Conservation (phyloP, 2,113 vertebrate species). For the Cygnus buccinator region DNA sequence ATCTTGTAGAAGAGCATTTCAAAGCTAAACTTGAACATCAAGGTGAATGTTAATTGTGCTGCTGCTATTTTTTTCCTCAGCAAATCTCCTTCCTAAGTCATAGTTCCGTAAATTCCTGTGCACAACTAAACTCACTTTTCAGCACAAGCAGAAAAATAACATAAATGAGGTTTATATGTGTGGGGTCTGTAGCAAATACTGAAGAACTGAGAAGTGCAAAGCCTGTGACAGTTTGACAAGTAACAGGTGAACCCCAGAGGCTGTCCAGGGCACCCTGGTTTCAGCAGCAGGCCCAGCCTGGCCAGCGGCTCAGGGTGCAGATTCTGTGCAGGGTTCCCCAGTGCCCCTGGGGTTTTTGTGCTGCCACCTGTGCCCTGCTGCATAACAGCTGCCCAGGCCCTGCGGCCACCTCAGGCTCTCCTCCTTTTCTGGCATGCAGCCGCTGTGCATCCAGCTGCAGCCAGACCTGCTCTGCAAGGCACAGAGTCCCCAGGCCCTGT, state of each 20-base stretch:
- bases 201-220: neutral
- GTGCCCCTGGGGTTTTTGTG: too few relatives aligned
- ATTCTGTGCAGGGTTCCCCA: rapidly evolving
- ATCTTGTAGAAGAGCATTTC: slow-evolving; percentile 2
- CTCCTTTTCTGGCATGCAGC: neutral
- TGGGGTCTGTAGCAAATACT: neutral
- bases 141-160: neutral
- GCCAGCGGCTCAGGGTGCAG: neutral
- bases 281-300: neutral
- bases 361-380: neutral
- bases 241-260: neutral
- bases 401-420: rapidly evolving
- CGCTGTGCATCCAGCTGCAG: too few relatives aligned
- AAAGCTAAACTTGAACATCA: slow-evolving; percentile 14
- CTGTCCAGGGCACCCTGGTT: neutral
- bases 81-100: neutral
- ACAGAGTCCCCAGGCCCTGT: too few relatives aligned
- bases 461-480: too few relatives aligned
- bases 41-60: slow-evolving; percentile 32
- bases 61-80: neutral
- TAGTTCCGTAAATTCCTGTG: neutral
- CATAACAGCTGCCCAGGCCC: neutral
- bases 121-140: neutral
- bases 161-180: neutral
- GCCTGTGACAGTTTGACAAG: neutral